Base-by-base conservation (phyloP, 2,888 invertebrate species). In the Phalangium opilio region DNA sequence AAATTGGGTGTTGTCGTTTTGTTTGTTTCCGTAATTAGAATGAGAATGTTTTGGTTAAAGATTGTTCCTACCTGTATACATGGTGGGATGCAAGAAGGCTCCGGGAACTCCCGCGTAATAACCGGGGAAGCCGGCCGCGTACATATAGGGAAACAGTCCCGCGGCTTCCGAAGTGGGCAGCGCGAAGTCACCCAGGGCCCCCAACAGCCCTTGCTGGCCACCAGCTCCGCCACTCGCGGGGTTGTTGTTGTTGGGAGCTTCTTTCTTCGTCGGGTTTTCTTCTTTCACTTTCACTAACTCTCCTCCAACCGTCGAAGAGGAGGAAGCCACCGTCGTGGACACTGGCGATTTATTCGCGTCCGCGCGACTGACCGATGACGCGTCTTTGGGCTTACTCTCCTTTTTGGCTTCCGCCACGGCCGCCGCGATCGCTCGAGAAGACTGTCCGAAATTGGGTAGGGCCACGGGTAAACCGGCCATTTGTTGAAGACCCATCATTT, bases 21-120 rank as follows among this genome's bases (percentile, higher is more conserved):
- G 27, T 27, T 27, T 27, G 27, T 27, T 27, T 27, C 27, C 27
- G 27, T 7, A 27, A 27, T 27, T 27, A 27, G 27, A 27, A 27
- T 27, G 4, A 7, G 27, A 27, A 27, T 7, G 8, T 27, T 27
- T 27, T 27, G 27, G 27, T 53, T 51, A 57, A 47, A 55, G 50
- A 43, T 55, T 51, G 48, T 53, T 55, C 59, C 56, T 59, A 59
- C 59, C 59, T 54, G 55, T 47, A 52, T 56, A 73, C 70, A 74
- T 72, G 55, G 72, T 73, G 51, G 75, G 74, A 58, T 74, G 75
- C 60, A 77, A 68, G 62, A 74, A 72, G 59, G 72, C 57, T 52
- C 61, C 59, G 41, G 60, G 64, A 53, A 64, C 60, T 39, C 65
- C 65, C 19, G 52, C 48, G 55, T 61, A 61, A 54, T 62, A 62